Conservation (phyloP, 2,797 vertebrate genomes). For the Chiroxiphia lanceolata region DNA sequence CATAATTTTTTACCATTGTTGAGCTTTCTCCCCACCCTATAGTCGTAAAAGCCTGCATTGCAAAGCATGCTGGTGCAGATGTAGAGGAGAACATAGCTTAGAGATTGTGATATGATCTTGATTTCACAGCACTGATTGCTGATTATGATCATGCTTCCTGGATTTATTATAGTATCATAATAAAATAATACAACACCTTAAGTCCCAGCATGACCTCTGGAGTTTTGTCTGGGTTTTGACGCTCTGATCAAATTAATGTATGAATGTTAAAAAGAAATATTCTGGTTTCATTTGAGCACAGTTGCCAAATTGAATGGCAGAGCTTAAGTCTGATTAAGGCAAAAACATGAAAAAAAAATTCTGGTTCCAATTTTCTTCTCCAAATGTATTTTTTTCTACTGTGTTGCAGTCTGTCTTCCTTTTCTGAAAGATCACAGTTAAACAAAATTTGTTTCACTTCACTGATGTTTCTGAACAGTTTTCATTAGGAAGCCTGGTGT, state of each 20-base stretch:
- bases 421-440: not conserved
- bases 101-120: not conserved
- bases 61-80: accelerated
- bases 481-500: not conserved
- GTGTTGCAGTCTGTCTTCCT: not conserved
- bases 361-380: not conserved
- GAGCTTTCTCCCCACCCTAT: not conserved
- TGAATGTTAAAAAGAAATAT: not conserved
- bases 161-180: not conserved
- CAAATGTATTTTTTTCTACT: not conserved
- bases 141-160: not conserved
- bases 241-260: not conserved
- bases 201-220: not conserved
- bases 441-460: not conserved
- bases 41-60: not conserved
- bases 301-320: not conserved
- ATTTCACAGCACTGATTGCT: not conserved
- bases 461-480: not conserved
- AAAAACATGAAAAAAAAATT: not conserved
- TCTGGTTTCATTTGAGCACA: not conserved
- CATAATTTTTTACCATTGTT: not conserved
- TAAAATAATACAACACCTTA: not conserved
- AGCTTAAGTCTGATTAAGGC: not conserved
- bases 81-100: not conserved
- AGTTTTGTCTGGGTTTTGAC: not conserved